These are phyloP conservation scores for Drosophila lowei DNA, from an alignment of 1,140 invertebrate genomes.

Conservation along the genomic window DNA sequence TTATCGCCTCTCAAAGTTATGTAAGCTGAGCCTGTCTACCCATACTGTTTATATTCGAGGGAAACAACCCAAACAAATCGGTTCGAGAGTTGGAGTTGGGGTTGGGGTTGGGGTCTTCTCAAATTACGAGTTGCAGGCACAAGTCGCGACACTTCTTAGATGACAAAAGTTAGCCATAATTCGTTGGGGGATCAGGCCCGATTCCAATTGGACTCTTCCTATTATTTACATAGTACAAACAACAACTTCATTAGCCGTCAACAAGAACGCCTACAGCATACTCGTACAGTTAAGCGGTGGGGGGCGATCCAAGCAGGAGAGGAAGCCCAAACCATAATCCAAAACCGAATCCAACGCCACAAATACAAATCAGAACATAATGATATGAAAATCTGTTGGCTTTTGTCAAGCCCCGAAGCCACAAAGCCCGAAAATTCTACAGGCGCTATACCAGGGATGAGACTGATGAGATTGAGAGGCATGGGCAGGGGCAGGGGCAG, in stretches of 20 bases:
- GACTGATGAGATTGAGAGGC: too few relatives aligned
- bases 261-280: conserved; percentile 39
- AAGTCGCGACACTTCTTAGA: conserved; percentile 7
- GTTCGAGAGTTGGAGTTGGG: too few relatives aligned
- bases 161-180: conserved; percentile 22
- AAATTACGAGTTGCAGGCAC: background rate
- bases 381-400: conserved; percentile 80
- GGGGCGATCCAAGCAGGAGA: background rate
- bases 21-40: too few relatives aligned
- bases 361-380: conserved; percentile 59
- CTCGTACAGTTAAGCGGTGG: too few relatives aligned
- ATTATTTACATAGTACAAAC: conserved; percentile 48
- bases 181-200: conserved; percentile 14
- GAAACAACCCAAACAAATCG: background rate
- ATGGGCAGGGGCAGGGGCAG: too few relatives aligned
- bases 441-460: too few relatives aligned
- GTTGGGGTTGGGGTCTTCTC: too few relatives aligned
- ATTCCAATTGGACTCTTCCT: conserved; percentile 21
- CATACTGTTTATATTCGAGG: too few relatives aligned
- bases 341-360: conserved; percentile 22
- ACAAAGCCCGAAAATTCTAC: conserved; percentile 10
- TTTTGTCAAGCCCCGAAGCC: conserved; percentile 56
- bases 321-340: conserved; percentile 1
- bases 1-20: too few relatives aligned
- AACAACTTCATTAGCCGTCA: conserved; percentile 62